Conservation (phyloP, 2,113 vertebrate species). For the Sinosuthora webbiana region DNA sequence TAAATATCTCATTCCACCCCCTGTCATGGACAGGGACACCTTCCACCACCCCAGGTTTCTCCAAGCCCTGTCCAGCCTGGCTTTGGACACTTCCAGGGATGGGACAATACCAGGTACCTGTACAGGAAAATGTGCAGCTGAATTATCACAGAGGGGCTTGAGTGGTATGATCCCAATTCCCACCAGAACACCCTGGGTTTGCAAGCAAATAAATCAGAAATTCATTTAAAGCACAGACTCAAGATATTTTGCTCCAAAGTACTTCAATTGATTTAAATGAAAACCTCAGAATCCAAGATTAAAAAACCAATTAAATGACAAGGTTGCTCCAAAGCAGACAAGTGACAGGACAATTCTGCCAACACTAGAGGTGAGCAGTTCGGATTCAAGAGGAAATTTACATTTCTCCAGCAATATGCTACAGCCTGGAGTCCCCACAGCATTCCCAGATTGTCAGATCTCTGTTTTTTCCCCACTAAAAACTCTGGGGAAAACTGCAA, state of each 20-base stretch:
- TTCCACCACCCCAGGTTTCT: background rate
- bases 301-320: background rate
- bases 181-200: background rate
- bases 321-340: background rate
- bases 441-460: background rate
- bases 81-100: background rate
- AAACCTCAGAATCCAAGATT: background rate
- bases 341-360: background rate
- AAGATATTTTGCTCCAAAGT: background rate
- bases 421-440: no score
- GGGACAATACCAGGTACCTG: background rate
- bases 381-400: background rate
- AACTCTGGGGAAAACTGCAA: background rate
- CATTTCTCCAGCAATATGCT: background rate
- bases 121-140: background rate
- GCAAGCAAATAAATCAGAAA: background rate
- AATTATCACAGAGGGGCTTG: background rate
- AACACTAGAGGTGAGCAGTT: background rate
- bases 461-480: background rate
- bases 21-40: background rate
- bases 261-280: background rate
- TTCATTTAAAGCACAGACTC: background rate
- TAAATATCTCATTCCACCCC: background rate
- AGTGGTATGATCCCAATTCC: background rate
- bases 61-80: background rate